Percentiles rank a stretch among this genome's conserved stretches.
These are phyloP conservation scores for Folsomia manolachei DNA, from an alignment of 2,888 invertebrate species.

Conservation along the genomic window DNA sequence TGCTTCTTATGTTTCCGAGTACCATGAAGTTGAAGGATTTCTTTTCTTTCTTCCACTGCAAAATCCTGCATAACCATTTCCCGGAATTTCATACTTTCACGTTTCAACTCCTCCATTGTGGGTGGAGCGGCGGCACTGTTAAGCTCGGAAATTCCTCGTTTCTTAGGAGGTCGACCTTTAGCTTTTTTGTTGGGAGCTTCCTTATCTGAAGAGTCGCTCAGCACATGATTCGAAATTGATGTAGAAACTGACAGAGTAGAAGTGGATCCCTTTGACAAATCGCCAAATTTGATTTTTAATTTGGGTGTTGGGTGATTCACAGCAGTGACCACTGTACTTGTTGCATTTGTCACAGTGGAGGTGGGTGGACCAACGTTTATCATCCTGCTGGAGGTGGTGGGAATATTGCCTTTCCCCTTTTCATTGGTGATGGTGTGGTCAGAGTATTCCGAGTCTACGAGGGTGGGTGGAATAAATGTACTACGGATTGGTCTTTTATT, in stretches of 20 bases:
- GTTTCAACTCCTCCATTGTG: slow-evolving; percentile 73
- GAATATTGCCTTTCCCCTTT: background rate
- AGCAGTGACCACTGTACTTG: slow-evolving; percentile 37
- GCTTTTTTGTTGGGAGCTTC: slow-evolving; percentile 52
- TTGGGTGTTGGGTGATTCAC: slow-evolving; percentile 50
- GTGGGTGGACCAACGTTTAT: background rate
- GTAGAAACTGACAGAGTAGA: background rate
- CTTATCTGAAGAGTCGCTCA: slow-evolving; percentile 46
- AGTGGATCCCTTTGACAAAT: slow-evolving; percentile 23
- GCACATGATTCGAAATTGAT: slow-evolving; percentile 23
- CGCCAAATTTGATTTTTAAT: slow-evolving; percentile 51
- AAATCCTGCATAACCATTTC: slow-evolving; percentile 81
- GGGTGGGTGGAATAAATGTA: slow-evolving; percentile 49
- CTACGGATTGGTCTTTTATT: slow-evolving; percentile 46
- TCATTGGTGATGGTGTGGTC: background rate
- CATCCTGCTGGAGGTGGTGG: background rate
- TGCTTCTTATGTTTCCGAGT: slow-evolving; percentile 39
- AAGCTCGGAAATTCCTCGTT: slow-evolving; percentile 57
- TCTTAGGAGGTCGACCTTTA: slow-evolving; percentile 72
- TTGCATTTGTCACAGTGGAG: slow-evolving; percentile 10
- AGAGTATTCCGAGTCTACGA: slow-evolving; percentile 40
- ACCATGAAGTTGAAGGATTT: slow-evolving; percentile 49
- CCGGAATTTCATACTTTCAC: slow-evolving; percentile 83
- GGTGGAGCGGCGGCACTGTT: slow-evolving; percentile 54
- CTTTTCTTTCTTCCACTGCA: slow-evolving; percentile 65